phyloP scores from a whole-genome alignment of 2,113 vertebrate species.

The Leucopsar rothschildi region DNA sequence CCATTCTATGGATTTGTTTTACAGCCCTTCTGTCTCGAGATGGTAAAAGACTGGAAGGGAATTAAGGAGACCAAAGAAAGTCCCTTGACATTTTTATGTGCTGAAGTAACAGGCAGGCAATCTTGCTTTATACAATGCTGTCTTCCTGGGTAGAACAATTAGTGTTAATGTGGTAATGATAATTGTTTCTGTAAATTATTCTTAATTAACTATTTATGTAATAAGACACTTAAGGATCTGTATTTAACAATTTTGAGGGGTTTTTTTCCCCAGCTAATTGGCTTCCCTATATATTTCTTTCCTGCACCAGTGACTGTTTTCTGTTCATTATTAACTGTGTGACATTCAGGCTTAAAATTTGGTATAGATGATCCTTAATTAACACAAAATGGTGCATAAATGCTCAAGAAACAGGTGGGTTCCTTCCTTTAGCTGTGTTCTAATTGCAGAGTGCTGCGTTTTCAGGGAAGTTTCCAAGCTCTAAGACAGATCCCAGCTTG shows the following conservation, averaged over 20 bases:
- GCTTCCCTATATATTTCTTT: conserved; percentile 10
- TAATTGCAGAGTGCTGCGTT: not conserved
- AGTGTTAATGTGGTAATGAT: conserved; percentile 52
- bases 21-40: not conserved
- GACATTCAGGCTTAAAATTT: not conserved
- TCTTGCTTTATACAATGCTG: not conserved
- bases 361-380: conserved; percentile 3
- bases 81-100: conserved; percentile 5
- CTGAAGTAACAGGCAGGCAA: not conserved
- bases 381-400: not conserved
- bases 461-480: not conserved
- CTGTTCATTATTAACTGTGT: not conserved
- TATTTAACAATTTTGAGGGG: conserved; percentile 20
- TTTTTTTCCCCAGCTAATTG: conserved; percentile 5
- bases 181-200: conserved; percentile 63
- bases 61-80: conserved; percentile 4
- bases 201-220: conserved; percentile 65
- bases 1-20: not conserved
- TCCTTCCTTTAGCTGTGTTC: not conserved
- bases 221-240: conserved; percentile 41
- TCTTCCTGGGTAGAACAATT: conserved; percentile 56
- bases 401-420: not conserved
- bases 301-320: not conserved
- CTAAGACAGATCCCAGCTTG: not conserved
- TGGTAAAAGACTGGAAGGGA: not conserved